Conservation (phyloP, 1,140 invertebrate species). For the Belonocnema kinseyi region DNA sequence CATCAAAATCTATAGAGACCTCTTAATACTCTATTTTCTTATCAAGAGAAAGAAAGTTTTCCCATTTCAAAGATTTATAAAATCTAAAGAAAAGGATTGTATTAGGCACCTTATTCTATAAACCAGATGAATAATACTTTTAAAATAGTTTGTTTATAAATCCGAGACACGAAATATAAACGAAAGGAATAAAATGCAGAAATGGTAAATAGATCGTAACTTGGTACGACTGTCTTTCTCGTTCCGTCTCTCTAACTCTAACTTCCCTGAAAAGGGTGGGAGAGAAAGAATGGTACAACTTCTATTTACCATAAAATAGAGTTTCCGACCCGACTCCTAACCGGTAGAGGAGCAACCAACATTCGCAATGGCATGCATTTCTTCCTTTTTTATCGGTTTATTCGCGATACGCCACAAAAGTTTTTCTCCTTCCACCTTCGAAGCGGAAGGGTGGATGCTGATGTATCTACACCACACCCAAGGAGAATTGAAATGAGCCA, state of each 20-base stretch:
- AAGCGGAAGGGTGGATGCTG: not conserved
- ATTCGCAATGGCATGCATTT: constrained; percentile 49
- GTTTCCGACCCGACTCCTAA: constrained; percentile 53
- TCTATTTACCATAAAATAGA: constrained; percentile 62
- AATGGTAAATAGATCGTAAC: constrained; percentile 7
- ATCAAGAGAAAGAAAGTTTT: too few species aligned
- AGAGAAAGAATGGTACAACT: constrained; percentile 33
- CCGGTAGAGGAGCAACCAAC: constrained; percentile 35
- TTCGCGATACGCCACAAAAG: constrained; percentile 52
- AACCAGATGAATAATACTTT: not conserved
- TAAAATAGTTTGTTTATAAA: not conserved
- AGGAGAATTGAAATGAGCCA: too few species aligned
- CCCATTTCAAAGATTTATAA: too few species aligned
- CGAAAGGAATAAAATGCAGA: not conserved
- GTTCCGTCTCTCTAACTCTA: constrained; percentile 7
- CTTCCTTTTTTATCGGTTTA: constrained; percentile 55
- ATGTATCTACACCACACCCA: not conserved
- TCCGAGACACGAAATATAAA: not conserved
- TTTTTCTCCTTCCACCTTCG: constrained; percentile 41
- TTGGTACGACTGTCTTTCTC: constrained; percentile 1
- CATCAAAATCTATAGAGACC: too few species aligned
- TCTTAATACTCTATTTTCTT: too few species aligned
- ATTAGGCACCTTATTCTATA: too few species aligned
- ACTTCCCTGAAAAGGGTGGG: not conserved
- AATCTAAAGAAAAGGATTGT: too few species aligned